phyloP scores from a whole-genome alignment of 2,113 vertebrate genomes.

The Nerophis lumbriciformis region DNA sequence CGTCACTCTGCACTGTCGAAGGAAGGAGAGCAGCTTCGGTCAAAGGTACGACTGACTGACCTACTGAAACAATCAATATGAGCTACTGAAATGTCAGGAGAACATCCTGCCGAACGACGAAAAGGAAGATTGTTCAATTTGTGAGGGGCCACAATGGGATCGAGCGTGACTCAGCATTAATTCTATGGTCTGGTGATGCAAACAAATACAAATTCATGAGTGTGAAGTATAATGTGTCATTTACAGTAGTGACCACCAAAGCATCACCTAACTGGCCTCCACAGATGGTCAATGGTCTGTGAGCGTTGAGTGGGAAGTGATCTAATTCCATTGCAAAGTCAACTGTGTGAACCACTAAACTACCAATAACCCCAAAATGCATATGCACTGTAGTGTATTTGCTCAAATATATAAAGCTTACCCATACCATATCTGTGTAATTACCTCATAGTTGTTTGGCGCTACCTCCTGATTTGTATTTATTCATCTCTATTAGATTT shows the following conservation, averaged over 20 bases:
- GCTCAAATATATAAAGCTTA: too few species aligned
- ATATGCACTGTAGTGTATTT: too few species aligned
- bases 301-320: too few species aligned
- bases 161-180: constrained; percentile 29
- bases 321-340: too few species aligned
- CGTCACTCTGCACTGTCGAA: constrained; percentile 82
- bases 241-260: background rate
- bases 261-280: too few species aligned
- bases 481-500: too few species aligned
- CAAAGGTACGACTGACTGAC: constrained; percentile 68
- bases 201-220: background rate
- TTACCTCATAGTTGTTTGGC: too few species aligned
- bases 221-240: background rate
- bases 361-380: too few species aligned
- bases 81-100: constrained; percentile 30
- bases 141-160: constrained; percentile 2
- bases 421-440: too few species aligned
- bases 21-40: constrained; percentile 65
- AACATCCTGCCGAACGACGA: constrained; percentile 25
- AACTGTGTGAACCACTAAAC: too few species aligned
- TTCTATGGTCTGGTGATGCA: constrained; percentile 2
- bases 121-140: constrained; percentile 1
- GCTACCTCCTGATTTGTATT: too few species aligned
- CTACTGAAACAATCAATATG: constrained; percentile 8
- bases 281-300: background rate